A percentile compares a stretch with the other conserved stretches of the same genome.
phyloP scores from a whole-genome alignment of 2,113 vertebrate species.

The Hydrochoerus hydrochaeris region DNA sequence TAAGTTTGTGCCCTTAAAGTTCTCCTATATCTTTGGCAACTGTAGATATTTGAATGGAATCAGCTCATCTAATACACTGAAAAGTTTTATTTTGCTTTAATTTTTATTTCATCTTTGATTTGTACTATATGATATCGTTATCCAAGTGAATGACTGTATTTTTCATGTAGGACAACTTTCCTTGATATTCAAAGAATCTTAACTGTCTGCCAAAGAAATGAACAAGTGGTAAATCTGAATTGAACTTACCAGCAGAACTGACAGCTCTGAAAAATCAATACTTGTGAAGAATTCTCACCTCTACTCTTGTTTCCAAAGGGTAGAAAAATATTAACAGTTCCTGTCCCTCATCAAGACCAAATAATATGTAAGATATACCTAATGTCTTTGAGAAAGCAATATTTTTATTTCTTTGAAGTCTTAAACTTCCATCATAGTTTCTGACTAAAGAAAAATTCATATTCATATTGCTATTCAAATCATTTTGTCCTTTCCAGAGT shows the following conservation, averaged over 20 bases:
- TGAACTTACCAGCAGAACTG: not conserved
- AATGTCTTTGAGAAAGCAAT: not conserved
- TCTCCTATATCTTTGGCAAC: not conserved
- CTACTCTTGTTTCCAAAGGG: not conserved
- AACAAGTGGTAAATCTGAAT: not conserved
- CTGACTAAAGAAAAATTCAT: not conserved
- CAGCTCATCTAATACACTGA: not conserved
- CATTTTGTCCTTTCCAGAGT: not conserved
- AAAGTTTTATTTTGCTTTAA: not conserved
- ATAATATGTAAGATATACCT: not conserved
- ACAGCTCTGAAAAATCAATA: not conserved
- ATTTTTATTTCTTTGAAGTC: not conserved
- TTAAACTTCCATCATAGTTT: not conserved
- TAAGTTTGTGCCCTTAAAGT: not conserved
- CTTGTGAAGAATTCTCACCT: not conserved
- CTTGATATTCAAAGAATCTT: not conserved
- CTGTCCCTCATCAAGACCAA: not conserved
- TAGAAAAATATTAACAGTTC: not conserved
- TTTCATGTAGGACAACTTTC: not conserved
- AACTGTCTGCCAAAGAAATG: not conserved
- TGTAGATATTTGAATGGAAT: not conserved
- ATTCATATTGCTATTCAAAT: not conserved
- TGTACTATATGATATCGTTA: not conserved
- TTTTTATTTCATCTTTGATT: not conserved
- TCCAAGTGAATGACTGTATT: not conserved